These are phyloP conservation scores for Crotalus horridus DNA, from an alignment of 2,113 vertebrate species.

Conservation along the genomic window DNA sequence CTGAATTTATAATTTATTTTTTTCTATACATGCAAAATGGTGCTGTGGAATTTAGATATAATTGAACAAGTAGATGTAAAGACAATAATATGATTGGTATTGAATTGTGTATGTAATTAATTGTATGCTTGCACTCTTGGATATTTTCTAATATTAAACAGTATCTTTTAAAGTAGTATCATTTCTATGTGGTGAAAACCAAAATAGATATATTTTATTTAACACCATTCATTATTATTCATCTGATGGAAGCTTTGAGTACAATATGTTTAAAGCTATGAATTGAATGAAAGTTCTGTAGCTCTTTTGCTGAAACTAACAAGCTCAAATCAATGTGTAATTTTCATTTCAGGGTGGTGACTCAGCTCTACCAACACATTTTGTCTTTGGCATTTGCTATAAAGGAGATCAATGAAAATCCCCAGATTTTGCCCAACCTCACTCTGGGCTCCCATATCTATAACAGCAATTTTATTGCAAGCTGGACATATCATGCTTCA, in stretches of 20 bases:
- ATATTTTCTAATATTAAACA: neutral
- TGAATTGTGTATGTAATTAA: neutral
- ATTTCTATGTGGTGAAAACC: neutral
- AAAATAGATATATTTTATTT: neutral
- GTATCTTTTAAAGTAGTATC: neutral
- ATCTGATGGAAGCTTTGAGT: neutral
- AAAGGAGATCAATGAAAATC: no score
- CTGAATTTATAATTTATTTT: neutral
- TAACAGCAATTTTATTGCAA: no score
- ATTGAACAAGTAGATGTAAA: neutral
- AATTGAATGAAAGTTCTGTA: neutral
- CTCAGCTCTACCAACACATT: no score
- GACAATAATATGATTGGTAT: neutral
- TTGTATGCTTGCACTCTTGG: neutral
- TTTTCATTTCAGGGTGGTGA: no score
- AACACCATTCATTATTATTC: neutral
- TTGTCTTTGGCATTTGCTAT: no score
- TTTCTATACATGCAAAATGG: neutral
- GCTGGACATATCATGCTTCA: no score
- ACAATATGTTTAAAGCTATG: neutral
- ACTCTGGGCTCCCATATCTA: no score
- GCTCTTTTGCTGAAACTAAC: neutral
- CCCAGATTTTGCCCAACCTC: no score
- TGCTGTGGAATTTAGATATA: neutral
- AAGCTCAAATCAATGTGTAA: neutral